Evolutionary conservation across 2,113 vertebrate species (phyloP).

Genomic region (Ophthalmolycus amberensis): DNA sequence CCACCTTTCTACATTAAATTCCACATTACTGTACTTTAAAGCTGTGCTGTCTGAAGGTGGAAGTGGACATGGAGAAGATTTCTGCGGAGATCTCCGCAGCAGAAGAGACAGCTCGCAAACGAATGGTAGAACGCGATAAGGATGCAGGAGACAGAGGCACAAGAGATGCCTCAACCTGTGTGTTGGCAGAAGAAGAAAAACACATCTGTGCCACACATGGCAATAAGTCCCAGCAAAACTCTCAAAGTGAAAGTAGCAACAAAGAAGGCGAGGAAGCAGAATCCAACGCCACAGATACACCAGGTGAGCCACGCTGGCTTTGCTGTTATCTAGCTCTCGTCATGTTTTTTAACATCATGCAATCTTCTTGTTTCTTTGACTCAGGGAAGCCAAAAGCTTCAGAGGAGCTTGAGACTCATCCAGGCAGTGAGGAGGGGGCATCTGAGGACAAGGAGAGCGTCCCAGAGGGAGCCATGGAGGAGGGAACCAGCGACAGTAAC

Average conservation of each 20-base stretch:
- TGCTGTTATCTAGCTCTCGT: neutral
- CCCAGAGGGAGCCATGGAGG: constrained; percentile 78
- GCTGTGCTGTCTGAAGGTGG: constrained; percentile 96
- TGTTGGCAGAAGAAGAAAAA: constrained; percentile 78
- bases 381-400: constrained; percentile 71
- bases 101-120: constrained; percentile 92
- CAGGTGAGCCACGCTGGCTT: constrained; percentile 53
- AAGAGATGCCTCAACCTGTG: constrained; percentile 77
- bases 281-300: constrained; percentile 36
- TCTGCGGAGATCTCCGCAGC: constrained; percentile 95
- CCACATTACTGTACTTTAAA: constrained; percentile 51
- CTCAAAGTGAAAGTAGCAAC: constrained; percentile 50
- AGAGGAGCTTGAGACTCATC: constrained; percentile 68
- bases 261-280: constrained; percentile 69
- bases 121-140: constrained; percentile 92
- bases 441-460: constrained; percentile 79
- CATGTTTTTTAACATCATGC: neutral
- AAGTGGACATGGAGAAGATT: constrained; percentile 99
- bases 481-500: constrained; percentile 83
- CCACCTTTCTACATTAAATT: constrained; percentile 7
- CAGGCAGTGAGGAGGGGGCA: constrained; percentile 67
- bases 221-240: constrained; percentile 60
- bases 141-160: constrained; percentile 88
- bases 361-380: neutral
- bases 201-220: constrained; percentile 75